Evolutionary conservation across 2,113 vertebrate genomes (phyloP), one percentile per base, ranked within the genome.

Genomic region (Cyprinodon tularosa): DNA sequence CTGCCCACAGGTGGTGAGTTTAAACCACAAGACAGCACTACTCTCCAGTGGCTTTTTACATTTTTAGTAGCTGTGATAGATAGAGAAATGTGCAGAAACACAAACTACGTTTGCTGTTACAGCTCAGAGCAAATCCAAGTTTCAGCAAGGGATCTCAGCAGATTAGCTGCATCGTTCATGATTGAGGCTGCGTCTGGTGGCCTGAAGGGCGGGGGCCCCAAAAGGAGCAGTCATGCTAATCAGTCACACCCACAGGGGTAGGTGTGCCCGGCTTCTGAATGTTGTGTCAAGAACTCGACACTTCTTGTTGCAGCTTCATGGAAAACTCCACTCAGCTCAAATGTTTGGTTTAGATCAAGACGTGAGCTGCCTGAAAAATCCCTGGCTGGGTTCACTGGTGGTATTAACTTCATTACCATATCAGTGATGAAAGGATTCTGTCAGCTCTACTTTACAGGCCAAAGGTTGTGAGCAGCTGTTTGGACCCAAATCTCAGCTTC

Each of bases 261-360:
- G 72, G 81, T 3, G 66, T 67, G 73, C 62, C 69, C 0, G 29
- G 63, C 62, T 59, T 40, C 83, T 72, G 62, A 62, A 38, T 73
- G 29, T 72, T 44, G 57, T 20, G 57, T 40, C 29, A 68, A 84
- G 71, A 84, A 78, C 62, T 38, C 40, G 73, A 85, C 62, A 83
- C 76, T 59, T 63, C 85, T 80, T 81, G 75, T 86, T 76, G 78
- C 66, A 20, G 76, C 61, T 60, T 38, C 2, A 39, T 77, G 84
- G 75, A 90, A 89, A 87, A 83, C 77, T 76, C 78, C 64, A 63
- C 74, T 83, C 61, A 82, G 62, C 37, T 11, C 10, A 5, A 74
- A 8, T 75, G 82, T 85, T 86, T 89, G 48, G 39, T 77, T 83
- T 81, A 79, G 85, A 83, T 84, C 48, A 73, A 74, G 42, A 67